Percentiles rank a stretch among this genome's conserved stretches.
phyloP scores from a whole-genome alignment of 2,888 invertebrate genomes.

The Tanytarsus gracilentus region DNA sequence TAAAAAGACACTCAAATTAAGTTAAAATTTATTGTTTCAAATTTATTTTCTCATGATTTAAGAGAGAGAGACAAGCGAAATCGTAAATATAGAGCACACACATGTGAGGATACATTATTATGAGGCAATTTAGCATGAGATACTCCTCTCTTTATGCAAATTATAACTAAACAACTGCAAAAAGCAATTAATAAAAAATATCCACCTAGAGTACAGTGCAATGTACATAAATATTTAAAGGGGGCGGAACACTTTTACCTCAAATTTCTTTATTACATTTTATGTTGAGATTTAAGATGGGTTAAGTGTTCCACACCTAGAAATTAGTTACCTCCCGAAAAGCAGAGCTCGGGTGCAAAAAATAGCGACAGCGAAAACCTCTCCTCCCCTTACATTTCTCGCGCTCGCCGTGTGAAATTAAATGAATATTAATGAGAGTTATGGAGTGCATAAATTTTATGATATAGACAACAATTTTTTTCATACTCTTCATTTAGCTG shows the following conservation, averaged over 20 bases:
- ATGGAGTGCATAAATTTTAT: slow-evolving; percentile 20
- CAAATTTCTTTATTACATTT: too few species aligned
- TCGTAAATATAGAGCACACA: neutral
- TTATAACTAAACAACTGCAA: slow-evolving; percentile 16
- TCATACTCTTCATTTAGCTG: neutral
- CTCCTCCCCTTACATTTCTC: neutral
- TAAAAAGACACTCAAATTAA: too few species aligned
- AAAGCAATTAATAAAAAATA: slow-evolving; percentile 20
- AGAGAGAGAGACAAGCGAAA: neutral
- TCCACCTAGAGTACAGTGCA: too few species aligned
- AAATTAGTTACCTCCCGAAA: too few species aligned
- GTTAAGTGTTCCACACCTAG: too few species aligned
- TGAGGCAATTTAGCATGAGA: too few species aligned
- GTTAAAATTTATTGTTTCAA: slow-evolving; percentile 14
- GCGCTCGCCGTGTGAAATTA: slow-evolving; percentile 9
- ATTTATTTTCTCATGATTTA: slow-evolving; percentile 4
- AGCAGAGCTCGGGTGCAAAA: too few species aligned
- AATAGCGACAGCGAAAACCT: neutral
- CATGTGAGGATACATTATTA: too few species aligned
- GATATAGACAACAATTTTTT: slow-evolving; percentile 5
- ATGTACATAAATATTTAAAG: too few species aligned
- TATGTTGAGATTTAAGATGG: too few species aligned
- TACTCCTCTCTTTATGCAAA: slow-evolving; percentile 10
- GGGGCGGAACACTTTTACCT: too few species aligned
- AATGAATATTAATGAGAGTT: slow-evolving; percentile 24